Evolutionary conservation across 2,797 vertebrate genomes (phyloP).

Genomic region (Rhynchonycteris naso): DNA sequence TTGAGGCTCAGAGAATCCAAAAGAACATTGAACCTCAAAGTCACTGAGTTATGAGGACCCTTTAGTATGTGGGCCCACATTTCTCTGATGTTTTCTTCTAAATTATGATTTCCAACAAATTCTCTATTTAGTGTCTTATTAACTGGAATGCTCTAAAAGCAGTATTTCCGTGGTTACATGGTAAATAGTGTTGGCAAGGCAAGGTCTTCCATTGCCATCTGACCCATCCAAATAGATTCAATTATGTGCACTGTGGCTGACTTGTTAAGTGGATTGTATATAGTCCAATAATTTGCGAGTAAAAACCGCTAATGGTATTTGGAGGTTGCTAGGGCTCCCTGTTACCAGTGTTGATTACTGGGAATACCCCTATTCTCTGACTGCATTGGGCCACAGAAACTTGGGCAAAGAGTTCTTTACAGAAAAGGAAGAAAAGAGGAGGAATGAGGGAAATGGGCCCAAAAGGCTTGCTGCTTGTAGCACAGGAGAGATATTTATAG

Average conservation of each 20-base stretch:
- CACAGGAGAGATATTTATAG: constrained; percentile 66
- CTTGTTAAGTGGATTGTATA: neutral
- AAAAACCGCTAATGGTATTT: neutral
- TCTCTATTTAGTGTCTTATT: neutral
- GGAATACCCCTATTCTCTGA: neutral
- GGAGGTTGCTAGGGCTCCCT: neutral
- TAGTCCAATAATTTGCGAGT: neutral
- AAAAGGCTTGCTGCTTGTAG: constrained; percentile 60
- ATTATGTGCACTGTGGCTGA: neutral
- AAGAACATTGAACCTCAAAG: neutral
- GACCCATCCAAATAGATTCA: neutral
- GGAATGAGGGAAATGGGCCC: constrained; percentile 55
- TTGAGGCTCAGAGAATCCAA: neutral
- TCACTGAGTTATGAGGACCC: neutral
- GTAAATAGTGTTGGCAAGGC: neutral
- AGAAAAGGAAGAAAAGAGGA: constrained; percentile 48
- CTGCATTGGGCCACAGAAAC: neutral
- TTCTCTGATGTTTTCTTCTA: neutral
- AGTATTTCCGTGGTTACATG: neutral
- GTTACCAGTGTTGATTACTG: neutral
- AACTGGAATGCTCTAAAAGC: neutral
- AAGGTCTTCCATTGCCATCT: neutral
- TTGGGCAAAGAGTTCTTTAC: neutral
- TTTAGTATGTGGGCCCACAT: neutral
- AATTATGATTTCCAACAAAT: neutral